These are phyloP conservation scores for Reticulitermes lucifugus DNA, from an alignment of 2,888 invertebrate species.

Conservation along the genomic window DNA sequence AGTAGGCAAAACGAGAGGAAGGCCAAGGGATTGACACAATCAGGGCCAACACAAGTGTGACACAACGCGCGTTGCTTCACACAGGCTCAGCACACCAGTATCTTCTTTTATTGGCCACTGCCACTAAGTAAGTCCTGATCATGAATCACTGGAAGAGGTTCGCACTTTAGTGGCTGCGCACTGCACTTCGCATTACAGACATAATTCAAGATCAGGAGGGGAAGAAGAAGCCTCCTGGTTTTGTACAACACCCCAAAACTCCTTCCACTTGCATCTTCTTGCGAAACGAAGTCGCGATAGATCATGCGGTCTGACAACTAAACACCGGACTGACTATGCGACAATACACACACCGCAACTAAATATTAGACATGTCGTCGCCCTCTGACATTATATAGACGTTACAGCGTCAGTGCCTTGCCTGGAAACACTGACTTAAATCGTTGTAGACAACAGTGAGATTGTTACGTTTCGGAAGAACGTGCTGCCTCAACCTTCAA, in stretches of 20 bases:
- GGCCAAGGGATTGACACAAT: too few relatives aligned
- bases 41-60: too few relatives aligned
- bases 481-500: too few relatives aligned
- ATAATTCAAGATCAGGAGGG: constrained; percentile 34
- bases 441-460: too few relatives aligned
- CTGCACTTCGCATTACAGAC: constrained; percentile 32
- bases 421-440: too few relatives aligned
- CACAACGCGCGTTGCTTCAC: background rate
- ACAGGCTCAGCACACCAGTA: background rate
- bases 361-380: too few relatives aligned
- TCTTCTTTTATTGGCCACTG: constrained; percentile 34
- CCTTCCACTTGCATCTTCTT: background rate
- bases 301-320: background rate
- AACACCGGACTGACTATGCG: too few relatives aligned
- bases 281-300: background rate
- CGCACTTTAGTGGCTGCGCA: constrained; percentile 30
- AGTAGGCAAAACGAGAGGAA: too few relatives aligned
- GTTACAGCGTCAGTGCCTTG: too few relatives aligned
- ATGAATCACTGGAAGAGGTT: constrained; percentile 27
- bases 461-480: too few relatives aligned
- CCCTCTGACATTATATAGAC: too few relatives aligned
- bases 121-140: constrained; percentile 43
- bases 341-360: too few relatives aligned
- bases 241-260: background rate
- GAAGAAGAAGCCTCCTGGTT: background rate